These are phyloP conservation scores for Alosa alosa DNA, from an alignment of 2,113 vertebrate species.

Conservation along the genomic window DNA sequence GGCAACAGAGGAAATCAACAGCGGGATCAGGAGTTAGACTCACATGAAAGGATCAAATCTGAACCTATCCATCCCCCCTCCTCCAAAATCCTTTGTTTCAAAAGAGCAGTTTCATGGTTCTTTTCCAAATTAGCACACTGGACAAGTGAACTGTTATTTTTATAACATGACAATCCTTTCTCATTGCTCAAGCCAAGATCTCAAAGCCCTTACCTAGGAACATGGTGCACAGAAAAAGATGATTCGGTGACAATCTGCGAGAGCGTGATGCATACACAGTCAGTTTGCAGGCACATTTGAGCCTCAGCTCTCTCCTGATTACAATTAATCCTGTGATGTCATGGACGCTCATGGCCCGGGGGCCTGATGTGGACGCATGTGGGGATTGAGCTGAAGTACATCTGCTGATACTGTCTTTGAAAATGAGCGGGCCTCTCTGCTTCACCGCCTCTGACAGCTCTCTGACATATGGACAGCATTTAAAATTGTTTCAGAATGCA, in stretches of 20 bases:
- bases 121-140: not conserved
- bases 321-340: not conserved
- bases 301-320: not conserved
- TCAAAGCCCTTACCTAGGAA: not conserved
- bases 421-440: not conserved
- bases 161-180: not conserved
- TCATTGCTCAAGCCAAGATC: not conserved
- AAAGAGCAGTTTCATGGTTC: slow-evolving; percentile 9
- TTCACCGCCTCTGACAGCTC: not conserved
- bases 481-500: slow-evolving; percentile 10
- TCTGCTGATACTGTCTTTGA: slow-evolving; percentile 8
- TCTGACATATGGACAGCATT: slow-evolving; percentile 35
- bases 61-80: not conserved
- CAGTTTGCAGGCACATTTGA: not conserved
- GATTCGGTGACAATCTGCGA: not conserved
- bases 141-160: not conserved
- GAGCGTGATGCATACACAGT: not conserved
- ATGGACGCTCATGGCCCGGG: not conserved
- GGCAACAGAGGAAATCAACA: slow-evolving; percentile 32
- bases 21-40: not conserved
- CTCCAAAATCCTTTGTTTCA: not conserved
- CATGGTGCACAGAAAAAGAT: not conserved
- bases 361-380: not conserved
- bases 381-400: slow-evolving; percentile 22
- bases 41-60: not conserved